Percentiles rank a stretch among this genome's conserved stretches.
phyloP scores from a whole-genome alignment of 2,113 vertebrate genomes.

The Syngnathus floridae region DNA sequence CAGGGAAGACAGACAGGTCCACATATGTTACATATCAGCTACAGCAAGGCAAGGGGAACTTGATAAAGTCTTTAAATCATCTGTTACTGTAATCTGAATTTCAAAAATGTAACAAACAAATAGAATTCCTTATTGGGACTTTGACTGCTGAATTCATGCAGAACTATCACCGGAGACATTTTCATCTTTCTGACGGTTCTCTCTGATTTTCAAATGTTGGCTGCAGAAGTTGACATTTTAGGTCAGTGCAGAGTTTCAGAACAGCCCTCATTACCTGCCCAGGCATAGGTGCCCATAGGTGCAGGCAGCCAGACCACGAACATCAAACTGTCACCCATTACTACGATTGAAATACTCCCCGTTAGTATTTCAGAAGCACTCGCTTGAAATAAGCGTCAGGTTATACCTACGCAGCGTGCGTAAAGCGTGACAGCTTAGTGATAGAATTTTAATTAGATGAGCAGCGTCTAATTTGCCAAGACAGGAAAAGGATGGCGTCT shows the following conservation, averaged over 20 bases:
- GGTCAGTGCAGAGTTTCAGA: too few relatives aligned
- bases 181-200: too few relatives aligned
- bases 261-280: too few relatives aligned
- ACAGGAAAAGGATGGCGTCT: slow-evolving; percentile 43
- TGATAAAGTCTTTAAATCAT: too few relatives aligned
- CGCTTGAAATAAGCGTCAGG: background rate
- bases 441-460: slow-evolving; percentile 56
- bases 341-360: slow-evolving; percentile 1
- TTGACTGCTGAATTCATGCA: too few relatives aligned
- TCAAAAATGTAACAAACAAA: too few relatives aligned
- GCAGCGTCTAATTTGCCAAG: slow-evolving; percentile 52
- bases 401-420: slow-evolving; percentile 27
- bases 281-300: too few relatives aligned
- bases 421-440: slow-evolving; percentile 24
- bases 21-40: background rate
- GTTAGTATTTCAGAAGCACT: slow-evolving; percentile 10
- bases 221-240: too few relatives aligned
- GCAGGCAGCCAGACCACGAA: background rate
- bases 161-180: too few relatives aligned
- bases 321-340: background rate
- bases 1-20: background rate
- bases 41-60: background rate
- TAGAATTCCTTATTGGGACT: too few relatives aligned
- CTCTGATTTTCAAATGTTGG: too few relatives aligned
- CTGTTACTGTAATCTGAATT: too few relatives aligned